Percentiles rank a stretch among this genome's conserved stretches.
Evolutionary conservation across 2,888 invertebrate species (phyloP).

Genomic region (Pollenia angustigena): DNA sequence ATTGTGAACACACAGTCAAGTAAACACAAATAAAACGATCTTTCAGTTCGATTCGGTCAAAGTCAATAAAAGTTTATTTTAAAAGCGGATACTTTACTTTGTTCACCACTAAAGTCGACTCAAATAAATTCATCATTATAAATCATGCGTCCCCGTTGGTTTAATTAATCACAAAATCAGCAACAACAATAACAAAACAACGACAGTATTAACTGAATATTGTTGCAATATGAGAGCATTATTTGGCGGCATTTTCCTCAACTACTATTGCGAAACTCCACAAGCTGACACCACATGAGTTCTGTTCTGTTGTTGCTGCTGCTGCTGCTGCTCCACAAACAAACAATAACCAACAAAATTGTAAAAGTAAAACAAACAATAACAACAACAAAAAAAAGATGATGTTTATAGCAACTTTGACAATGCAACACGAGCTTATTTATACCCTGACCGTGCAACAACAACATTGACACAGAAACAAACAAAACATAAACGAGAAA

Average conservation of each 20-base stretch:
- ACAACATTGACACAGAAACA: conserved; percentile 73
- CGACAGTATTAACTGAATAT: conserved; percentile 49
- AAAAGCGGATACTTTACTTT: conserved; percentile 69
- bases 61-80: conserved; percentile 65
- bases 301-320: conserved; percentile 53
- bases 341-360: conserved; percentile 28
- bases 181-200: conserved; percentile 36
- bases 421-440: conserved; percentile 76
- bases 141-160: conserved; percentile 79
- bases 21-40: background rate
- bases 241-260: conserved; percentile 69
- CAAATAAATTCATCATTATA: conserved; percentile 83
- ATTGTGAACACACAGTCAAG: conserved; percentile 43
- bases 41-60: conserved; percentile 59
- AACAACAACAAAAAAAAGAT: conserved; percentile 64
- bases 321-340: conserved; percentile 33
- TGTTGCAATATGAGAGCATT: conserved; percentile 21
- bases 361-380: conserved; percentile 29
- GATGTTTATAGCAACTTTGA: conserved; percentile 83
- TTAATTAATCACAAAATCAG: conserved; percentile 74
- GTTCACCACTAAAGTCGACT: conserved; percentile 55
- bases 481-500: conserved; percentile 44
- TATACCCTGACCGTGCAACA: conserved; percentile 68
- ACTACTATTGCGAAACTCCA: conserved; percentile 65
- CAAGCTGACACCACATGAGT: conserved; percentile 73